Percentiles rank a stretch among this genome's conserved stretches.
Evolutionary conservation across 2,888 invertebrate species (phyloP).

Genomic region (Bruchidius siliquastri): DNA sequence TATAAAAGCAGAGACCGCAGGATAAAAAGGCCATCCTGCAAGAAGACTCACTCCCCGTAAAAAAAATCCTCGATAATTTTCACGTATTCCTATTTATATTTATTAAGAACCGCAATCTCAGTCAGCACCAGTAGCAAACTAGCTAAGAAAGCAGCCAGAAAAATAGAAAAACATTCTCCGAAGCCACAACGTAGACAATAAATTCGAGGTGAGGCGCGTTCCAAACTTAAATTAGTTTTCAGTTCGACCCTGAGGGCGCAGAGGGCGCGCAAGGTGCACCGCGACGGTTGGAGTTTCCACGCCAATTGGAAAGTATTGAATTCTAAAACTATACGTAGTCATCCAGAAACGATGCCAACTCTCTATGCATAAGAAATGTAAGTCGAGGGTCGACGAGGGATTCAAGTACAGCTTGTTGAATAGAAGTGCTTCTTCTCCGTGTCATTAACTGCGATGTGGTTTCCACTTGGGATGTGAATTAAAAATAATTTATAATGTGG

Average conservation of each 20-base stretch:
- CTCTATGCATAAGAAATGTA: not conserved
- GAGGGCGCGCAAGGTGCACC: not conserved
- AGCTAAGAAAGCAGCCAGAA: not conserved
- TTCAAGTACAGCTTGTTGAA: not conserved
- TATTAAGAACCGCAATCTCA: not conserved
- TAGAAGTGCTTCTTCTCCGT: not conserved
- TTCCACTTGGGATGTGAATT: too few relatives aligned
- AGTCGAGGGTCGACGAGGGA: not conserved
- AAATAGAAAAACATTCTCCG: not conserved
- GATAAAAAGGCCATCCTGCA: too few relatives aligned
- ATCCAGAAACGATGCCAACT: not conserved
- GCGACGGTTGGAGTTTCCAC: not conserved
- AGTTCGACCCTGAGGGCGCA: slow-evolving; percentile 33
- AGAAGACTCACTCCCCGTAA: not conserved
- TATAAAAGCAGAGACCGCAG: too few relatives aligned
- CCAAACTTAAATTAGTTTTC: slow-evolving; percentile 42
- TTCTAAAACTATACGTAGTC: slow-evolving; percentile 22
- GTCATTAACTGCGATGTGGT: too few relatives aligned
- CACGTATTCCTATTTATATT: not conserved
- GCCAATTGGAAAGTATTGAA: slow-evolving; percentile 31
- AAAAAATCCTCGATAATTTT: not conserved
- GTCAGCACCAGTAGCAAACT: not conserved
- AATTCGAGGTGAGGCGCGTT: slow-evolving; percentile 35
- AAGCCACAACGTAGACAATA: slow-evolving; percentile 21
- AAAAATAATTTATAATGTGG: too few relatives aligned